Evolutionary conservation across 2,888 invertebrate genomes (phyloP).

Genomic region (Emmelina monodactyla): DNA sequence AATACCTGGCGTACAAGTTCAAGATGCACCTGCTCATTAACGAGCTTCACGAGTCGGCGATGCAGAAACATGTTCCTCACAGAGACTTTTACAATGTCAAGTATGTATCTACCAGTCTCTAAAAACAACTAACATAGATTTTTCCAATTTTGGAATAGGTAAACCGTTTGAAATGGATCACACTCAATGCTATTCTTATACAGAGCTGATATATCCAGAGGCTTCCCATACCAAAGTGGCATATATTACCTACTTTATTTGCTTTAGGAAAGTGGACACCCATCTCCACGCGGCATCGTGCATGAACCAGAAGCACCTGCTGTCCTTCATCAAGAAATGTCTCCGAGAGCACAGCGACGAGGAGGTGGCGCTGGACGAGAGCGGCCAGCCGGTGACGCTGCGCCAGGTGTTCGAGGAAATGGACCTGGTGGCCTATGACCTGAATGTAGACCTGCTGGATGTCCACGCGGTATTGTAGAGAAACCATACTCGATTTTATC

Average conservation of each 20-base stretch:
- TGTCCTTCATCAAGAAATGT: slow-evolving; percentile 96
- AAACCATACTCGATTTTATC: neutral
- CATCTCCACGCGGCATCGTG: slow-evolving; percentile 98
- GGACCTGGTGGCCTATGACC: slow-evolving; percentile 94
- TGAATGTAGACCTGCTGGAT: slow-evolving; percentile 96
- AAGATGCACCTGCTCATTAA: slow-evolving; percentile 93
- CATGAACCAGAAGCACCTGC: slow-evolving; percentile 98
- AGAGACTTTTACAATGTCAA: slow-evolving; percentile 97
- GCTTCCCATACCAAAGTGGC: too few relatives aligned
- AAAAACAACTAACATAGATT: neutral
- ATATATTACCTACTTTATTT: neutral
- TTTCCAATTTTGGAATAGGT: neutral
- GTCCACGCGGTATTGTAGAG: slow-evolving; percentile 88
- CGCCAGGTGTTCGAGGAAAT: slow-evolving; percentile 91
- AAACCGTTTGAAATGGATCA: neutral
- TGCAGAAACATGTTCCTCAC: slow-evolving; percentile 95
- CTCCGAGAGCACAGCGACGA: slow-evolving; percentile 86
- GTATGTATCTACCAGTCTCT: slow-evolving; percentile 46
- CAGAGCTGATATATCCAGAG: too few relatives aligned
- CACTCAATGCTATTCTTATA: too few relatives aligned
- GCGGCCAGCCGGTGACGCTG: slow-evolving; percentile 80
- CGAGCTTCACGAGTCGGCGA: slow-evolving; percentile 90
- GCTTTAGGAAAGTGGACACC: slow-evolving; percentile 86
- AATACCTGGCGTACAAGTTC: slow-evolving; percentile 92
- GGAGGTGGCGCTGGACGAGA: slow-evolving; percentile 27